Conservation (phyloP, 1,140 invertebrate genomes). For the Pantala flavescens region DNA sequence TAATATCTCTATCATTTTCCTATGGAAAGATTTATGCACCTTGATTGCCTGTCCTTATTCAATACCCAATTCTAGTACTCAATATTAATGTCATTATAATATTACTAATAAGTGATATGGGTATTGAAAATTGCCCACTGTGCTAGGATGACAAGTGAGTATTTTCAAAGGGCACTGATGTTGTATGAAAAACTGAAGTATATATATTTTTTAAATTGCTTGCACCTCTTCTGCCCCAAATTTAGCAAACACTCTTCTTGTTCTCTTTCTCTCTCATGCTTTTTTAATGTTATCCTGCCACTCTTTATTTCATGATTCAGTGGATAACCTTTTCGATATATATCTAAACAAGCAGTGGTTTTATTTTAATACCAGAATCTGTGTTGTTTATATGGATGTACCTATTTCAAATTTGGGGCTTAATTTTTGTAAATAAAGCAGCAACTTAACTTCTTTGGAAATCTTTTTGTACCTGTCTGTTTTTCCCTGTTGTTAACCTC, state of each 20-base stretch:
- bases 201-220: neutral
- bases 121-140: neutral
- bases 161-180: neutral
- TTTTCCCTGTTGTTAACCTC: neutral
- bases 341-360: neutral
- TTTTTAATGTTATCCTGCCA: neutral
- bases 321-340: neutral
- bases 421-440: neutral
- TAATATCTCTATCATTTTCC: neutral
- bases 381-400: conserved; percentile 1
- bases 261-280: neutral
- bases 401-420: neutral
- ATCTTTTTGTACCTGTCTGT: conserved; percentile 4
- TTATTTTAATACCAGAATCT: neutral
- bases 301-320: neutral
- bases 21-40: neutral
- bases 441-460: neutral
- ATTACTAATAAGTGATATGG: neutral
- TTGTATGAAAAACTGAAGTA: neutral
- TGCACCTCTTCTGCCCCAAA: neutral
- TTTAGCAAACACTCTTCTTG: neutral
- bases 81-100: neutral
- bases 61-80: neutral
- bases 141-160: neutral
- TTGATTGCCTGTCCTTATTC: neutral